Percentiles rank a stretch among this genome's conserved stretches.
Evolutionary conservation across 2,888 invertebrate genomes (phyloP).

Genomic region (Bursaphelenchus okinawaensis): DNA sequence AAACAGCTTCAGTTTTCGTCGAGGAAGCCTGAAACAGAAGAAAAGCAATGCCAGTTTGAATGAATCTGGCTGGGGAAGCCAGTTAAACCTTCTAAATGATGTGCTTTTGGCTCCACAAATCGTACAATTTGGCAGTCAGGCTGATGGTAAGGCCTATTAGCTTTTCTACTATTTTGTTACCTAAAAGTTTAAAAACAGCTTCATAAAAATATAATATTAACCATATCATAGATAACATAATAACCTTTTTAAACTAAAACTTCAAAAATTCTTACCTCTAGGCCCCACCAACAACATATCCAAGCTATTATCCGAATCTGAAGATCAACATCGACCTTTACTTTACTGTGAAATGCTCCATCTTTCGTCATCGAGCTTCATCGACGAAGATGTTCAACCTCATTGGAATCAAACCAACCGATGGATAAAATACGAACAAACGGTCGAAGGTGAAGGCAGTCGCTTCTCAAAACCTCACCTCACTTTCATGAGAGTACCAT

Average conservation of each 20-base stretch:
- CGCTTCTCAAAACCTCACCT: constrained; percentile 64
- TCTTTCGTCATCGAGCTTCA: constrained; percentile 12
- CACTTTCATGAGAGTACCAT: constrained; percentile 61
- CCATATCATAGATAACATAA: too few species aligned
- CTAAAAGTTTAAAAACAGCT: too few species aligned
- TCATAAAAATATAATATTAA: not conserved
- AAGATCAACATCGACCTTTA: not conserved
- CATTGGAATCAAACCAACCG: constrained; percentile 33
- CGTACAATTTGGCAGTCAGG: constrained; percentile 28
- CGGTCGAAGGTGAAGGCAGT: constrained; percentile 62
- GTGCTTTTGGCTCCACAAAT: constrained; percentile 28
- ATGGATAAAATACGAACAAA: constrained; percentile 63
- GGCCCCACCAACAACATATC: constrained; percentile 42
- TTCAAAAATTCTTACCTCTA: constrained; percentile 10
- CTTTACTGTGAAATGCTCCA: constrained; percentile 35
- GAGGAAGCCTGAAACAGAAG: not conserved
- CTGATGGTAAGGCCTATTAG: constrained; percentile 24
- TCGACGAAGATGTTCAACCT: not conserved
- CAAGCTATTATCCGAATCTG: constrained; percentile 15
- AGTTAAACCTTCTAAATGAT: constrained; percentile 30
- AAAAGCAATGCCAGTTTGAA: not conserved
- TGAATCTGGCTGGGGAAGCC: not conserved
- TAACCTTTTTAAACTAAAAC: not conserved
- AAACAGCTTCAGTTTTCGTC: not conserved
- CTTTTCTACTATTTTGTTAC: not conserved